A percentile compares a stretch with the other conserved stretches of the same genome.
Evolutionary conservation across 1,140 invertebrate genomes (phyloP).

Genomic region (Colletes gigas): DNA sequence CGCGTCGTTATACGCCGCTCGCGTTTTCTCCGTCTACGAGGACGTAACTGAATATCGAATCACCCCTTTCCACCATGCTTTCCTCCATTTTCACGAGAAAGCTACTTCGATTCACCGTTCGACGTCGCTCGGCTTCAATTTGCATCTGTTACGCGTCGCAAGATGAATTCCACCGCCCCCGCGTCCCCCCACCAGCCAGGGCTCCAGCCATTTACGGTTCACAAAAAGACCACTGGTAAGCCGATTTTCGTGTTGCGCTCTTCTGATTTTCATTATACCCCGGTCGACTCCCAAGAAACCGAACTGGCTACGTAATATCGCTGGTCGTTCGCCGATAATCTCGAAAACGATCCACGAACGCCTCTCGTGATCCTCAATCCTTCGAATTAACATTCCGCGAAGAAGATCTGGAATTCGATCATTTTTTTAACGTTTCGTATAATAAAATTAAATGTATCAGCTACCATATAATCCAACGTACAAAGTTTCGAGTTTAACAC

Average conservation of each 20-base stretch:
- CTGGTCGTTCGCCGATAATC: background rate
- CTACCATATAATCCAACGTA: too few relatives aligned
- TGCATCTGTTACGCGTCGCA: constrained; percentile 36
- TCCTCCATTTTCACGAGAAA: constrained; percentile 29
- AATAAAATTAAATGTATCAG: too few relatives aligned
- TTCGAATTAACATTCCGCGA: too few relatives aligned
- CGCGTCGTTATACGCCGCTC: constrained; percentile 39
- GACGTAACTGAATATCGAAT: constrained; percentile 65
- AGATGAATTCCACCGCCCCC: constrained; percentile 23
- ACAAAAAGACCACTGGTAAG: background rate
- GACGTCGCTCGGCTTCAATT: constrained; percentile 8
- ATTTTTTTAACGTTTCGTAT: too few relatives aligned
- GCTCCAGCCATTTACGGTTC: background rate
- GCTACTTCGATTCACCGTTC: constrained; percentile 12
- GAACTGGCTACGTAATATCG: background rate
- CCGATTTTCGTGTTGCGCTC: constrained; percentile 16
- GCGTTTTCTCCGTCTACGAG: background rate
- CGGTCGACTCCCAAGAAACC: background rate
- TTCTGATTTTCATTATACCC: constrained; percentile 5
- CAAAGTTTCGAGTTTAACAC: too few relatives aligned
- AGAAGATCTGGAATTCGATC: too few relatives aligned
- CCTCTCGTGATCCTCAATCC: too few relatives aligned
- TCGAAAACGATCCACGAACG: too few relatives aligned
- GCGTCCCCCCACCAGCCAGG: background rate
- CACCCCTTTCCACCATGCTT: constrained; percentile 35